Evolutionary conservation across 2,113 vertebrate genomes (phyloP), one percentile per base, ranked within the genome.

Genomic region (Dasypus novemcinctus): DNA sequence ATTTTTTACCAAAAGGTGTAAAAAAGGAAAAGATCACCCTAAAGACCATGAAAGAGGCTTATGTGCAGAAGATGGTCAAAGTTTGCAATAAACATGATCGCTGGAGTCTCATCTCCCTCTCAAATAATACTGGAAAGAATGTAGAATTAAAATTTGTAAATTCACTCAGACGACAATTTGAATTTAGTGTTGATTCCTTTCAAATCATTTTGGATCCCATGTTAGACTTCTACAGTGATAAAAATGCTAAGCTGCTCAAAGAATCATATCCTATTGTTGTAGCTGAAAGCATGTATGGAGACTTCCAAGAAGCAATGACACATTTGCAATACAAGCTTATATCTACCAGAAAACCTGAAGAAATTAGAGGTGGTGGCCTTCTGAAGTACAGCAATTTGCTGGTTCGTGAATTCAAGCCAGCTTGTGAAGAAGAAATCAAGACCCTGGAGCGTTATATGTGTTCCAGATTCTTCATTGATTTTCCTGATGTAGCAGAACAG

Each of bases 41-140:
- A 72, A 98, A 98, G 59, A 99, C 98, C n/a, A 99, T 99, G 99
- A 99, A 99, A 93, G 99, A 99, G 41, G 99, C 99, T 66, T 99
- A 99, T 0, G 99, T 99, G 43, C 99, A 99, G 98, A 99, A 99
- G 98, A 99, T 99, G 99, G 99, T 99, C 29, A 99, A 99, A 96
- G 99, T 99, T 57, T 99, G 99, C 96, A 99, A 98, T 0, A 98
- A 99, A 36, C 98, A 99, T 0, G 99, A 99, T 95, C 99, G 99
- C 76, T 99, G 99, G 99, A 99, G 99, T 94, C 99, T 99, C 97
- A 99, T 99, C 97, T 99, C 99, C 0, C 98, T 99, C 63, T 99
- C 99, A 63, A 99, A 99, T 98, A 99, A 99, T 97, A 99, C 99
- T 0, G 99, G 99, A 80, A 99, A 99, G 97, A 99, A 99, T 10